phyloP scores from a whole-genome alignment of 2,113 vertebrate species.

The Pterocles gutturalis region DNA sequence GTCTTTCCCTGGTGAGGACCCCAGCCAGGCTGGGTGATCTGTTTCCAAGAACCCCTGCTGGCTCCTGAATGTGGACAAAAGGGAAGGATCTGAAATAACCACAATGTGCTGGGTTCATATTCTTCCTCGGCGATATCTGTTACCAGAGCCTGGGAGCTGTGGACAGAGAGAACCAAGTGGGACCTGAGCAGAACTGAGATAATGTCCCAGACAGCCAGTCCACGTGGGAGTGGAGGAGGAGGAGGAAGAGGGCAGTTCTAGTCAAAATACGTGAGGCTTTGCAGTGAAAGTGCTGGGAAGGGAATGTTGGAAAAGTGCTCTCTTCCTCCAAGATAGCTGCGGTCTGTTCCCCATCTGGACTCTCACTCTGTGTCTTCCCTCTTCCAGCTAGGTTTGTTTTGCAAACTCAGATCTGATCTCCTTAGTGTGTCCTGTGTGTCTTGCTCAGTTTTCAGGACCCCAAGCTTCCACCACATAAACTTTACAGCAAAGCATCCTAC shows the following conservation, averaged over 20 bases:
- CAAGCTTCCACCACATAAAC: background rate
- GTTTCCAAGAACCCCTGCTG: background rate
- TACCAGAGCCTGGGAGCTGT: background rate
- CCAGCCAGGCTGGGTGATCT: background rate
- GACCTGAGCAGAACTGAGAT: slow-evolving; percentile 31
- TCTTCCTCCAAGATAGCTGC: slow-evolving; percentile 33
- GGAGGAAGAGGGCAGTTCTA: slow-evolving; percentile 18
- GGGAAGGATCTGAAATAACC: background rate
- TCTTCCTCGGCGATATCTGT: background rate
- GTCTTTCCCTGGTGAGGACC: background rate
- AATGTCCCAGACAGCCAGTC: slow-evolving; percentile 43
- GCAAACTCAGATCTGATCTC: background rate
- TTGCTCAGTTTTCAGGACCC: background rate
- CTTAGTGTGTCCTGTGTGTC: background rate
- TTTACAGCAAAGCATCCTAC: background rate
- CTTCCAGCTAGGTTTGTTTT: slow-evolving; percentile 13
- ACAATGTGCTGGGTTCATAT: background rate
- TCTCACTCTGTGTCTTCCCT: background rate
- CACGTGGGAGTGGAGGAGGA: background rate
- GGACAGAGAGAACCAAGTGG: background rate
- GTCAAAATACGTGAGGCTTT: slow-evolving; percentile 16
- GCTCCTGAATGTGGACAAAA: background rate
- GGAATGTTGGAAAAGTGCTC: slow-evolving; percentile 18
- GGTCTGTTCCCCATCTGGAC: slow-evolving; percentile 35
- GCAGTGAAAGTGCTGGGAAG: background rate